A percentile compares a stretch with the other conserved stretches of the same genome.
Evolutionary conservation across 2,797 vertebrate species (phyloP).

Genomic region (Acanthis flammea): DNA sequence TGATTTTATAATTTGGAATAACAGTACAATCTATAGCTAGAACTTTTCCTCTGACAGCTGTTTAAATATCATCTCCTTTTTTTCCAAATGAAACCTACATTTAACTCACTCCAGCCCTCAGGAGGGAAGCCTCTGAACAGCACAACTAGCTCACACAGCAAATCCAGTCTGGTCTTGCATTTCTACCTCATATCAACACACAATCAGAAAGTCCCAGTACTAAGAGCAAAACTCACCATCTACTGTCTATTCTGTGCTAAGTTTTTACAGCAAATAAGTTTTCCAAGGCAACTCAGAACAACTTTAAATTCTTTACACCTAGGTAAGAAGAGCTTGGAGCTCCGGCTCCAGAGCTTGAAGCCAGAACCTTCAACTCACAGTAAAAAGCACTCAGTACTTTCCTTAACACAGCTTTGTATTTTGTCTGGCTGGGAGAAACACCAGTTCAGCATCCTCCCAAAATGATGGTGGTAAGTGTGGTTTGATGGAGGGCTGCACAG

Average conservation of each 20-base stretch:
- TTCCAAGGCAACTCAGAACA: conserved; percentile 15
- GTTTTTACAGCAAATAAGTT: neutral
- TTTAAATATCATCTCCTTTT: neutral
- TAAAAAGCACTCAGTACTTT: neutral
- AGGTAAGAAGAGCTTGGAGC: neutral
- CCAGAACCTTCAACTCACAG: neutral
- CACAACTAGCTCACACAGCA: neutral
- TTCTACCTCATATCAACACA: neutral
- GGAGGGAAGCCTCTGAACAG: neutral
- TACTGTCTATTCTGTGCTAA: neutral
- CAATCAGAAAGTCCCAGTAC: neutral
- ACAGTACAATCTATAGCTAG: neutral
- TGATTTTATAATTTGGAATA: neutral
- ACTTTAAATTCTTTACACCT: neutral
- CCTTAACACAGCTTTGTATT: neutral
- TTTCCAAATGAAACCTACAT: neutral
- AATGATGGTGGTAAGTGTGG: neutral
- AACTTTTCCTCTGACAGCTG: neutral
- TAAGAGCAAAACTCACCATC: neutral
- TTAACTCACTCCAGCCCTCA: neutral
- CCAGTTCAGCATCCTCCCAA: neutral
- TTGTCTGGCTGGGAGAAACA: neutral
- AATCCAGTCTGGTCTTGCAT: neutral
- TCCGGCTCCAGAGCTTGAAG: neutral
- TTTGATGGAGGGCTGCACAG: neutral